Conservation (phyloP, 2,113 vertebrate species). For the Coreoperca whiteheadi region DNA sequence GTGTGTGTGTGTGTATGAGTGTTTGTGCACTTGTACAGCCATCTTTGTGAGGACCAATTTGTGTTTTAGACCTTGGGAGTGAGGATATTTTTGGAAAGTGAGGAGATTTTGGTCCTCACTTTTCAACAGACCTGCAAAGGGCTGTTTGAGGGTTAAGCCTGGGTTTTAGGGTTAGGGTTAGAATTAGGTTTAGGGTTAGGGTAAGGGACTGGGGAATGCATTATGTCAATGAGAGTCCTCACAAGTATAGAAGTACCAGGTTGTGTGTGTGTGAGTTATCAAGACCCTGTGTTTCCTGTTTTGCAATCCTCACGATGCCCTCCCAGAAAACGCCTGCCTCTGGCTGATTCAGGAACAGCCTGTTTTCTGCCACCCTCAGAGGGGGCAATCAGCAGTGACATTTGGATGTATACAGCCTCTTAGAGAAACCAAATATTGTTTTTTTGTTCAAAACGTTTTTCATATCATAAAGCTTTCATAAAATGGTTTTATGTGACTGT, state of each 20-base stretch:
- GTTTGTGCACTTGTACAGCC: too few relatives aligned
- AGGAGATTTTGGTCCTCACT: too few relatives aligned
- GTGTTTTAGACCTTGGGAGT: too few relatives aligned
- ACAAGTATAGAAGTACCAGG: too few relatives aligned
- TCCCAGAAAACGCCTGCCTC: constrained; percentile 67
- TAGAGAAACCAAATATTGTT: not conserved
- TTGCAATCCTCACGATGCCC: constrained; percentile 72
- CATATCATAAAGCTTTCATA: not conserved
- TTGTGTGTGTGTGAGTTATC: constrained; percentile 62
- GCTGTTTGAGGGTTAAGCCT: too few relatives aligned
- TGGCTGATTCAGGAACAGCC: constrained; percentile 64
- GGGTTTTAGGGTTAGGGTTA: too few relatives aligned
- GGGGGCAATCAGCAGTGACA: not conserved
- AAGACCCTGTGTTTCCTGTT: constrained; percentile 81
- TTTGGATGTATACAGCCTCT: not conserved
- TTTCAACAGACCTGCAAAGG: too few relatives aligned
- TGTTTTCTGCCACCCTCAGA: constrained; percentile 42
- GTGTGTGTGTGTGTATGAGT: constrained; percentile 28
- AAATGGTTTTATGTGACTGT: not conserved
- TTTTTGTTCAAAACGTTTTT: not conserved
- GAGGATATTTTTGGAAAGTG: too few relatives aligned
- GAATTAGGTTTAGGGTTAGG: too few relatives aligned
- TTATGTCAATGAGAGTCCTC: too few relatives aligned
- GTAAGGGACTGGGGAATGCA: too few relatives aligned
- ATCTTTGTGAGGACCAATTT: too few relatives aligned